These are phyloP conservation scores for Cyprinodon variegatus DNA, from an alignment of 2,113 vertebrate genomes.

Conservation along the genomic window DNA sequence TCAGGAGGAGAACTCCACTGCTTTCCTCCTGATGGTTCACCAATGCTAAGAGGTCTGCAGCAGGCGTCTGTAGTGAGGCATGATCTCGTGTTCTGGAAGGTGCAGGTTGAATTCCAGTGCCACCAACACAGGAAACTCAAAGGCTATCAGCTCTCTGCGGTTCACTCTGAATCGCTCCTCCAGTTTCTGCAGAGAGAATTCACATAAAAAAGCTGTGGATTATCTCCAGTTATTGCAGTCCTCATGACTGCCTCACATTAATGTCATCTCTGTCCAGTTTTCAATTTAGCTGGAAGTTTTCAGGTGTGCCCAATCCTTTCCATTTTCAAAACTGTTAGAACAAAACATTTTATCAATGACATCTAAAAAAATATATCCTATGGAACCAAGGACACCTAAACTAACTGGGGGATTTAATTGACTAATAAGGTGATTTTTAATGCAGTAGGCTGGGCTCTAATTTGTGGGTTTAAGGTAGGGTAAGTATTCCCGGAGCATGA, in stretches of 20 bases:
- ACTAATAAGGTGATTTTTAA: too few species aligned
- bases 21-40: constrained; percentile 73
- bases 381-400: too few species aligned
- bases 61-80: constrained; percentile 98
- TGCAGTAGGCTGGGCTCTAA: too few species aligned
- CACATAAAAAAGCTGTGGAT: neutral
- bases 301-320: too few species aligned
- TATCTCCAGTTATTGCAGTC: neutral
- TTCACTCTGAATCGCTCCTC: constrained; percentile 98
- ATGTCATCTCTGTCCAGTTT: neutral
- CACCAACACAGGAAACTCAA: constrained; percentile 96
- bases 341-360: too few species aligned
- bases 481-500: too few species aligned
- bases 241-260: neutral
- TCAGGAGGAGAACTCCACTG: constrained; percentile 60
- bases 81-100: constrained; percentile 93
- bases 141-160: constrained; percentile 95
- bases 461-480: too few species aligned
- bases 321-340: too few species aligned
- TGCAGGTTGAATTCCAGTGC: constrained; percentile 98
- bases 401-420: too few species aligned
- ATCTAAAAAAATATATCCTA: too few species aligned
- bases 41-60: constrained; percentile 92
- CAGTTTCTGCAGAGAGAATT: constrained; percentile 86
- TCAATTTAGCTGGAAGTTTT: neutral